Evolutionary conservation across 1,140 invertebrate genomes (phyloP).

Genomic region (Geopemphigus sp.): DNA sequence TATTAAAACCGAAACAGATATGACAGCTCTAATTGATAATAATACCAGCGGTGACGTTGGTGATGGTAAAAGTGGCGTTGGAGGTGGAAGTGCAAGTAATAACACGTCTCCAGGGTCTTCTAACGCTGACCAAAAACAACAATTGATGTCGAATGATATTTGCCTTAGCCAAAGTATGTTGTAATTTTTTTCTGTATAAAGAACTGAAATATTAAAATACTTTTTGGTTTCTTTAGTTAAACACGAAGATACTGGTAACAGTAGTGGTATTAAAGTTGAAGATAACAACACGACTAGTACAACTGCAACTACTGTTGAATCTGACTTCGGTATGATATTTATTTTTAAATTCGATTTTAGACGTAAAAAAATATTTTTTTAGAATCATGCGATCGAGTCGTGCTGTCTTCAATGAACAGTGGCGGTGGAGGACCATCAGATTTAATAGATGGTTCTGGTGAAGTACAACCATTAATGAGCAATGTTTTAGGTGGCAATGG

Average conservation of each 20-base stretch:
- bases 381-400: slow-evolving; percentile 10
- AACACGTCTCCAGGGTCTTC: slow-evolving; percentile 33
- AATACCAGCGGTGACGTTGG: not conserved
- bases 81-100: not conserved
- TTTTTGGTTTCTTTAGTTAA: slow-evolving; percentile 28
- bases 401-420: slow-evolving; percentile 15
- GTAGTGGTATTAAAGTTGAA: slow-evolving; percentile 35
- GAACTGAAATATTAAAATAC: not conserved
- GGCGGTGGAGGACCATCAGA: slow-evolving; percentile 10
- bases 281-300: slow-evolving; percentile 29
- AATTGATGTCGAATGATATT: slow-evolving; percentile 28
- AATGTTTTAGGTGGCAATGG: slow-evolving; percentile 64
- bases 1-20: slow-evolving; percentile 34
- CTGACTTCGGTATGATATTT: slow-evolving; percentile 22
- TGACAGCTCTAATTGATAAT: slow-evolving; percentile 36
- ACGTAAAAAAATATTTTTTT: not conserved
- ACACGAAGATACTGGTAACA: slow-evolving; percentile 22
- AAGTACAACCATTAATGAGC: slow-evolving; percentile 24
- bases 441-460: slow-evolving; percentile 27
- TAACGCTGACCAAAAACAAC: slow-evolving; percentile 4
- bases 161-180: slow-evolving; percentile 28
- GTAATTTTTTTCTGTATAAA: not conserved
- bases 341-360: not conserved
- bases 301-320: slow-evolving; percentile 1
- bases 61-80: slow-evolving; percentile 30